Base-by-base conservation (phyloP, 2,113 vertebrate species). In the Himantopus leucocephalus region DNA sequence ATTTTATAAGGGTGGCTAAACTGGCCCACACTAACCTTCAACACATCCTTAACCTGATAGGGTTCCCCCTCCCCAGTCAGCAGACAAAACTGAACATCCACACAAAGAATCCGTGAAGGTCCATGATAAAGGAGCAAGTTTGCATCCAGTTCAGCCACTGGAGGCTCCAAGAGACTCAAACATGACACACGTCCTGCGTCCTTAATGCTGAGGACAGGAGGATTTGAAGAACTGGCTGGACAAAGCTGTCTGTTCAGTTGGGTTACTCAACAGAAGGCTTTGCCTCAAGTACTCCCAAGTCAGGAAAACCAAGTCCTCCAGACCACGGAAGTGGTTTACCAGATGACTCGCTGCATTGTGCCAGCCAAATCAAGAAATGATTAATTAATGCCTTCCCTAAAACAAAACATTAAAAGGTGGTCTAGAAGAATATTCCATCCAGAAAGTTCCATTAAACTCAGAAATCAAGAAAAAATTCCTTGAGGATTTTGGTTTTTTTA, bases 261-360 rank as follows among this genome's bases (percentile, higher is more conserved):
- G 73, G 68, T 73, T 64, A 70, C 80, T 94, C 83, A 87, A 35
- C 2, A 62, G 80, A 53, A 91, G 62, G 62, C 29, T 30, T 37
- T 88, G 58, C 81, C 88, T 79, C 88, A 94, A 86, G 18, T 77
- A 23, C 73, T 75, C 59, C 81, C 59, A 64, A 47, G 59, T 32
- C 56, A 92, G 88, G 76, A 74, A 80, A 96, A 71, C 47, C 52
- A 39, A 81, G 37, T 23, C 41, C 87, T 72, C 67, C 59, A 66
- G 39, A 67, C 53, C 70, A 91, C 16, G 8, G 94, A 87, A 81
- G 75, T 63, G 68, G 96, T 59, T 94, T 68, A 92, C 90, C 86
- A 74, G 62, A 91, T 32, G 55, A 85, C 35, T 56, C 58, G 39
- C n/a, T 83, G 71, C 60, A 74, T 41, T 6, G 35, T 50, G 56